A percentile compares a stretch with the other conserved stretches of the same genome.
Conservation (phyloP, 2,113 vertebrate species). For the Pachypanchax playfairii region DNA sequence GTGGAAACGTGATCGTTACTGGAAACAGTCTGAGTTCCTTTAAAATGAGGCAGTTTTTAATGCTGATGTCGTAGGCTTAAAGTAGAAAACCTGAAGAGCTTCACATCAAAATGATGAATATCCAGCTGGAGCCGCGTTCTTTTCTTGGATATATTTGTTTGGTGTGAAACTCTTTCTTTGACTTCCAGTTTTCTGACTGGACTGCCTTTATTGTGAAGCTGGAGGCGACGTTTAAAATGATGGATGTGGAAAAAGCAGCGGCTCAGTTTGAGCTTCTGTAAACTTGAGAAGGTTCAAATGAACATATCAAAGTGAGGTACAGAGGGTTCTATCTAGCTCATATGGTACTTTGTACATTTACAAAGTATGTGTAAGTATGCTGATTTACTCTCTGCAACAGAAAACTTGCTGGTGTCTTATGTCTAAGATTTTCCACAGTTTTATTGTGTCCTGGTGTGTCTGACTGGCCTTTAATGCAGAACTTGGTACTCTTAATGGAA, state of each 20-base stretch:
- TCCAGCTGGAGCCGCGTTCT: slow-evolving; percentile 9
- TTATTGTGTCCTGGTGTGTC: slow-evolving; percentile 26
- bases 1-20: slow-evolving; percentile 34
- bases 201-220: slow-evolving; percentile 61
- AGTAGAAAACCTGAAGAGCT: slow-evolving; percentile 51
- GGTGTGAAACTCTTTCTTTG: slow-evolving; percentile 53
- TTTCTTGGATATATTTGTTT: slow-evolving; percentile 30
- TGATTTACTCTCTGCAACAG: slow-evolving; percentile 37
- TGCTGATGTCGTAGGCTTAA: slow-evolving; percentile 45
- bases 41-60: slow-evolving; percentile 47
- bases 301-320: slow-evolving; percentile 69
- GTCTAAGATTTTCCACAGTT: slow-evolving; percentile 25
- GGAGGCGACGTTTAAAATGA: slow-evolving; percentile 54
- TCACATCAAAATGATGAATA: slow-evolving; percentile 26
- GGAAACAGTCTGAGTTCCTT: slow-evolving; percentile 47
- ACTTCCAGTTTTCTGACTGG: slow-evolving; percentile 61
- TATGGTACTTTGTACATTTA: slow-evolving; percentile 54
- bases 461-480: slow-evolving; percentile 20
- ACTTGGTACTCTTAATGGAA: not conserved
- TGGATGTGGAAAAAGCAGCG: slow-evolving; percentile 34
- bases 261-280: slow-evolving; percentile 29
- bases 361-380: slow-evolving; percentile 39
- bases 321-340: slow-evolving; percentile 40
- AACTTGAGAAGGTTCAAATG: slow-evolving; percentile 34
- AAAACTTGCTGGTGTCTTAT: slow-evolving; percentile 37